Percentiles rank a stretch among this genome's conserved stretches.
Conservation (phyloP, 1,140 invertebrate species). For the Luehdorfia chinensis region DNA sequence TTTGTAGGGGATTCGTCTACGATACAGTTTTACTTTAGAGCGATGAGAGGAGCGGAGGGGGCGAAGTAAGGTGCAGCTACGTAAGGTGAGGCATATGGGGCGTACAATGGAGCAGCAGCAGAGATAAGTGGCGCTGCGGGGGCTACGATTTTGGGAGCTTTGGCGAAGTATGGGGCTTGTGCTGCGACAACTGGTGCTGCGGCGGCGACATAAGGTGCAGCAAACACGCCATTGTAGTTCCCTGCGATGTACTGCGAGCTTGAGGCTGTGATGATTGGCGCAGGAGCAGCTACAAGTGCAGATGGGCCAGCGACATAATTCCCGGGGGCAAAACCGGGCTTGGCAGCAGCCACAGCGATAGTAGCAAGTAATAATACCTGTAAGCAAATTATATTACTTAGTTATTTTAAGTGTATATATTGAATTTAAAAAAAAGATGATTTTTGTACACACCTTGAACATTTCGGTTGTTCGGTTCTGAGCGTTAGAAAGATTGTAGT, state of each 20-base stretch:
- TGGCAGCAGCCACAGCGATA: constrained; percentile 54
- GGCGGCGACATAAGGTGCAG: constrained; percentile 55
- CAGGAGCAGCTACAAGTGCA: constrained; percentile 42
- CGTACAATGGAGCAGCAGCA: neutral
- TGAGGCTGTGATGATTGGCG: constrained; percentile 78
- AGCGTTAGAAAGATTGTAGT: constrained; percentile 45
- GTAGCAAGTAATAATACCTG: constrained; percentile 55
- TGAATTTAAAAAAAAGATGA: neutral
- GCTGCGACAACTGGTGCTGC: constrained; percentile 45
- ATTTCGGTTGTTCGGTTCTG: constrained; percentile 50
- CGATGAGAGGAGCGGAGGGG: constrained; percentile 56
- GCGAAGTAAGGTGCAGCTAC: constrained; percentile 35
- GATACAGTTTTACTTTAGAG: constrained; percentile 43
- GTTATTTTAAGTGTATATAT: neutral
- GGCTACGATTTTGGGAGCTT: constrained; percentile 5
- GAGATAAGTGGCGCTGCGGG: constrained; percentile 15
- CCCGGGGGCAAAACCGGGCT: constrained; percentile 54
- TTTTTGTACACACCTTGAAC: constrained; percentile 43
- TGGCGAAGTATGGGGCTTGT: constrained; percentile 29
- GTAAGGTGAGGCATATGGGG: constrained; percentile 1
- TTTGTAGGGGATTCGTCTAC: constrained; percentile 10
- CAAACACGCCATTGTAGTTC: constrained; percentile 78
- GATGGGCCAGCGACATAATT: constrained; percentile 54
- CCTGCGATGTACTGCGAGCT: constrained; percentile 81
- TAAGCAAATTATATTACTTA: constrained; percentile 24